Conservation (phyloP, 2,113 vertebrate genomes). For the Gymnarchus niloticus region DNA sequence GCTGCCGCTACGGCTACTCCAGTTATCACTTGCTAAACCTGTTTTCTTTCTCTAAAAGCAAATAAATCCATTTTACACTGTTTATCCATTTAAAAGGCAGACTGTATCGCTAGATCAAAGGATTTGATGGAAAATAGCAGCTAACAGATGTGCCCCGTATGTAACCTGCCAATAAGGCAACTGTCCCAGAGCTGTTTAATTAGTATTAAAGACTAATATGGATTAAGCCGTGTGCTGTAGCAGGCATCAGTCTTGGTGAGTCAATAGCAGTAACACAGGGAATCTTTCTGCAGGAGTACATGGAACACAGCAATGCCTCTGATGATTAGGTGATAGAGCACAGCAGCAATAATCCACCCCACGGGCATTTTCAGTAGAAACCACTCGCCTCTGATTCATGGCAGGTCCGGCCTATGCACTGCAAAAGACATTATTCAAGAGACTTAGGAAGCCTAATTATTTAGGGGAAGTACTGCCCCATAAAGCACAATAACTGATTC, state of each 20-base stretch:
- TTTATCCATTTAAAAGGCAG: constrained; percentile 20
- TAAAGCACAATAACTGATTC: too few relatives aligned
- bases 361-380: constrained; percentile 7
- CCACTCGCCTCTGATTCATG: constrained; percentile 21
- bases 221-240: constrained; percentile 39
- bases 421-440: constrained; percentile 3
- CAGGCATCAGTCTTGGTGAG: constrained; percentile 37
- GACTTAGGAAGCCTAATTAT: not conserved
- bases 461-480: not conserved
- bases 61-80: constrained; percentile 18
- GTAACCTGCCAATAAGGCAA: constrained; percentile 25
- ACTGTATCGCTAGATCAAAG: constrained; percentile 38
- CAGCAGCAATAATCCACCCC: constrained; percentile 14
- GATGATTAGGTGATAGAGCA: constrained; percentile 22
- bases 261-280: constrained; percentile 33
- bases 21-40: constrained; percentile 21
- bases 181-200: constrained; percentile 44
- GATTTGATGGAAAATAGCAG: constrained; percentile 34
- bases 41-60: constrained; percentile 24
- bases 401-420: not conserved
- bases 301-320: constrained; percentile 25
- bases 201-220: constrained; percentile 46
- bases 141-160: constrained; percentile 24
- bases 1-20: constrained; percentile 20
- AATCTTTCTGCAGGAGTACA: constrained; percentile 38